Conservation (phyloP, 2,113 vertebrate species). For the Plecturocebus donacophilus region DNA sequence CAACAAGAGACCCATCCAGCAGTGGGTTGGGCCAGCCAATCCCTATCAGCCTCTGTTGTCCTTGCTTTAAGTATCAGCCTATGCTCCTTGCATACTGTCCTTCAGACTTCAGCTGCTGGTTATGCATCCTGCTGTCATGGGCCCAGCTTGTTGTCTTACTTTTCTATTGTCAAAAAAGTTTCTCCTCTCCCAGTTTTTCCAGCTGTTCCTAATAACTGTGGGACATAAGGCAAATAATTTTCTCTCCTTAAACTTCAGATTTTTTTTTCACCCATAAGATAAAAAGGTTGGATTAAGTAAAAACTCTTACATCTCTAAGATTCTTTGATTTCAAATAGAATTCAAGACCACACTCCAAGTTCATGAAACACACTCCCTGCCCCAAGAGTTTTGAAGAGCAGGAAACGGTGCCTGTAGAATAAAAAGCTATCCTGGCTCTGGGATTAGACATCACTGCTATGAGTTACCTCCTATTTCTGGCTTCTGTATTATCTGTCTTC, state of each 20-base stretch:
- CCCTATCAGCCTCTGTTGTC: background rate
- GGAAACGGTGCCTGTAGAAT: background rate
- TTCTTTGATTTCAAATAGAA: background rate
- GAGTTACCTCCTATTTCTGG: background rate
- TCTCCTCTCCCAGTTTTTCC: background rate
- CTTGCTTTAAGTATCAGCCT: background rate
- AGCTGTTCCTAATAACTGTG: background rate
- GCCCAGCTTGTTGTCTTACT: background rate
- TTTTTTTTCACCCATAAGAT: background rate
- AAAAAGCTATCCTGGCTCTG: background rate
- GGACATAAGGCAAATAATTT: background rate
- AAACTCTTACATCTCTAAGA: background rate
- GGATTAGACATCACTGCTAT: background rate
- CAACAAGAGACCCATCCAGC: background rate
- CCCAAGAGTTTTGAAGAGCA: background rate
- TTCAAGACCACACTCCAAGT: background rate
- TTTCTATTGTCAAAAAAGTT: background rate
- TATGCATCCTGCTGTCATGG: background rate
- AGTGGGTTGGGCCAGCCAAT: background rate
- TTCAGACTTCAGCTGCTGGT: background rate
- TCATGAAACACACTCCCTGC: background rate
- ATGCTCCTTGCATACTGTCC: background rate
- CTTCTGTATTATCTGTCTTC: background rate
- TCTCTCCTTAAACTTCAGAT: background rate
- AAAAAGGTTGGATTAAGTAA: background rate